phyloP scores from a whole-genome alignment of 1,140 invertebrate species.

The Helicoverpa zea region DNA sequence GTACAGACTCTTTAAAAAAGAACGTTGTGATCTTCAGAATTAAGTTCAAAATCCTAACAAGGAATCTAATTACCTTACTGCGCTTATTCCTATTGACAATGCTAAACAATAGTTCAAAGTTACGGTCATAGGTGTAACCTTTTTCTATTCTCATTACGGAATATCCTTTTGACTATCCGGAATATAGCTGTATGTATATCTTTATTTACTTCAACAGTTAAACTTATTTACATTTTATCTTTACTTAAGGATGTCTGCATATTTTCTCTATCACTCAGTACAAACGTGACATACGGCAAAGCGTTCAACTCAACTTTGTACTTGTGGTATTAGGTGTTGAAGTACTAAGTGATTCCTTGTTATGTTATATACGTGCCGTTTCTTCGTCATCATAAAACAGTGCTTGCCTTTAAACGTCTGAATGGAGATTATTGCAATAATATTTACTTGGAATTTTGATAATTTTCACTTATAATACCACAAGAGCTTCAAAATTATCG shows the following conservation, averaged over 20 bases:
- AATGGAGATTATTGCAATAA: not conserved
- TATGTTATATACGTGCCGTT: slow-evolving; percentile 12
- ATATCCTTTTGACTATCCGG: too few relatives aligned
- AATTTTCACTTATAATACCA: too few relatives aligned
- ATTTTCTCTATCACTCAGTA: slow-evolving; percentile 22
- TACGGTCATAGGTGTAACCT: too few relatives aligned
- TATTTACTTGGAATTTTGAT: not conserved
- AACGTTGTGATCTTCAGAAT: too few relatives aligned
- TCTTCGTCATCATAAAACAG: not conserved
- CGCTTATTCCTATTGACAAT: too few relatives aligned
- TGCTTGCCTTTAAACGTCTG: slow-evolving; percentile 11
- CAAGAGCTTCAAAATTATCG: too few relatives aligned
- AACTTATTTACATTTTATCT: not conserved
- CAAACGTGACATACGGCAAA: slow-evolving; percentile 28
- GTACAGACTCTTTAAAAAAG: too few relatives aligned
- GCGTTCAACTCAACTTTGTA: slow-evolving; percentile 21
- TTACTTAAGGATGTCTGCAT: not conserved
- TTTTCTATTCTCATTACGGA: too few relatives aligned
- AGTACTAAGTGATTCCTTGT: not conserved
- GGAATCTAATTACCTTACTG: too few relatives aligned
- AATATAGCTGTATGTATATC: too few relatives aligned
- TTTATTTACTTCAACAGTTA: not conserved
- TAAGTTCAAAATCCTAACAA: too few relatives aligned
- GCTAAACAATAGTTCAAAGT: too few relatives aligned
- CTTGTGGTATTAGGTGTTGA: slow-evolving; percentile 18